Evolutionary conservation across 2,113 vertebrate genomes (phyloP).

Genomic region (Cinclus cinclus): DNA sequence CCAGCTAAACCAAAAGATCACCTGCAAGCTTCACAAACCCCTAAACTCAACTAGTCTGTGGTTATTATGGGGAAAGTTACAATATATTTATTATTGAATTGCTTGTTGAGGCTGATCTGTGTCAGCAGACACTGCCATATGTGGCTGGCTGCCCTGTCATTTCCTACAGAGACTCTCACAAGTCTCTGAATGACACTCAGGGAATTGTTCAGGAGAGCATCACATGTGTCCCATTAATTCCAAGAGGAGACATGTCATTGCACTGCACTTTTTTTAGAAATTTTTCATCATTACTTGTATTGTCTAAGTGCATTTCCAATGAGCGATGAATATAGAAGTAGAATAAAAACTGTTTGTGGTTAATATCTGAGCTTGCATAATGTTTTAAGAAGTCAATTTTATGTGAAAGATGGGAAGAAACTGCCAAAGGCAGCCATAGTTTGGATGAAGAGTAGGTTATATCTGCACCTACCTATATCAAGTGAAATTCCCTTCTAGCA

Average conservation of each 20-base stretch:
- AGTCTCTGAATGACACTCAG: not conserved
- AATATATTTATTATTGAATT: not conserved
- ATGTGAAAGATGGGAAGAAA: not conserved
- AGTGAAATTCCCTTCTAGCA: not conserved
- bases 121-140: not conserved
- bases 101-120: not conserved
- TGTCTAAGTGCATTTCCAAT: not conserved
- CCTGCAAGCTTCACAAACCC: not conserved
- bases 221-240: not conserved
- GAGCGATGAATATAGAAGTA: not conserved
- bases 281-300: not conserved
- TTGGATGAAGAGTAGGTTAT: not conserved
- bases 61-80: not conserved
- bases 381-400: not conserved
- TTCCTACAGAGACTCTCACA: slow-evolving; percentile 7
- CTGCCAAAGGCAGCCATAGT: not conserved
- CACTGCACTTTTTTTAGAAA: not conserved
- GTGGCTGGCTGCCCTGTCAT: not conserved
- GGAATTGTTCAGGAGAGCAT: not conserved
- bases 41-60: not conserved
- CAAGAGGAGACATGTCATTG: not conserved
- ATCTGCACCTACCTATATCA: not conserved
- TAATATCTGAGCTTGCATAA: not conserved
- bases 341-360: not conserved
- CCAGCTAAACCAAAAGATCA: not conserved